Conservation (phyloP, 2,888 invertebrate genomes). For the Eristalinus aeneus region DNA sequence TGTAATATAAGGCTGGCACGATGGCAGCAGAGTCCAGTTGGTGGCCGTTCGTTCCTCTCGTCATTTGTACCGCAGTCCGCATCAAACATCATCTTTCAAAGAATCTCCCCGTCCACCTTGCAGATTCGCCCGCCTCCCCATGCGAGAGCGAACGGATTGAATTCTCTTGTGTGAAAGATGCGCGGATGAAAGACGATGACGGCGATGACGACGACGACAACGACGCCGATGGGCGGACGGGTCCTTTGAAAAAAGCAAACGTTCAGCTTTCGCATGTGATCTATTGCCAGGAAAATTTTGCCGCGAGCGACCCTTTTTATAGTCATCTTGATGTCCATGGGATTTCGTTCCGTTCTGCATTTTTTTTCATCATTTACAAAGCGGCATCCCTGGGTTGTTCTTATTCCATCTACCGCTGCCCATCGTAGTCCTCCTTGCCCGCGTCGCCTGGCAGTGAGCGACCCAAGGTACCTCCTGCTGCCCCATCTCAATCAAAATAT, state of each 20-base stretch:
- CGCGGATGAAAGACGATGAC: conserved; percentile 70
- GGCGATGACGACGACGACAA: conserved; percentile 53
- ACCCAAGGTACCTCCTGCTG: conserved; percentile 5
- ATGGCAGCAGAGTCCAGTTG: conserved; percentile 53
- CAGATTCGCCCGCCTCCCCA: conserved; percentile 3
- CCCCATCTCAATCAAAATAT: conserved; percentile 65
- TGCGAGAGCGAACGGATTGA: conserved; percentile 60
- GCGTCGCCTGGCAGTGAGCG: neutral
- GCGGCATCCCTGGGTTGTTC: conserved; percentile 31
- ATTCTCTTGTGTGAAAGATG: conserved; percentile 49
- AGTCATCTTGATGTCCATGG: conserved; percentile 72
- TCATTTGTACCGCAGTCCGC: conserved; percentile 62
- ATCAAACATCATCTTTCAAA: conserved; percentile 65
- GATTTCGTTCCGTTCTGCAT: conserved; percentile 24
- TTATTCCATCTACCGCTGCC: conserved; percentile 39
- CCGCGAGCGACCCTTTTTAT: conserved; percentile 74
- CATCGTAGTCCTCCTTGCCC: conserved; percentile 25
- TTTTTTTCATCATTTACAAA: neutral
- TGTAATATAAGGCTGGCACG: conserved; percentile 58
- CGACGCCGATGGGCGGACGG: conserved; percentile 58
- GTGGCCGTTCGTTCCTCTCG: conserved; percentile 41
- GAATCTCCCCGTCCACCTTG: conserved; percentile 21
- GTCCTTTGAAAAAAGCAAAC: conserved; percentile 52
- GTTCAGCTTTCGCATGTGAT: conserved; percentile 67
- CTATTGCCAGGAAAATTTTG: conserved; percentile 73